These are phyloP conservation scores for Lepus americanus DNA, from an alignment of 2,113 vertebrate species.

Conservation along the genomic window DNA sequence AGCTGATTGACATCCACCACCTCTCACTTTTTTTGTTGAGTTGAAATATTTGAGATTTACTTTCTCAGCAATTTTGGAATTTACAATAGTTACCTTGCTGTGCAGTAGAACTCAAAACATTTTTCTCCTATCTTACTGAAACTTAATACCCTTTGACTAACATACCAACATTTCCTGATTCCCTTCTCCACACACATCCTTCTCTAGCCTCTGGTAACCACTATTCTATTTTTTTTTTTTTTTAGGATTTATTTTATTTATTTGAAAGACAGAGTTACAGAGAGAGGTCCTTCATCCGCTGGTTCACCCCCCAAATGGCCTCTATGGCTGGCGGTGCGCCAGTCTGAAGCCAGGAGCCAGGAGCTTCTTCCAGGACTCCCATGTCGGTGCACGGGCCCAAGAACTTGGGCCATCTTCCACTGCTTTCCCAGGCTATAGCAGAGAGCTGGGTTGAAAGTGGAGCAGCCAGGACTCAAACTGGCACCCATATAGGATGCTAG, in stretches of 20 bases:
- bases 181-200: neutral
- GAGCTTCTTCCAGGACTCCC: too few relatives aligned
- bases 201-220: neutral
- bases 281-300: too few relatives aligned
- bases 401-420: too few relatives aligned
- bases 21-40: neutral
- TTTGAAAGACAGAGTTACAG: neutral
- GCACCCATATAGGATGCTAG: too few relatives aligned
- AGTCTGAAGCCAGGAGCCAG: too few relatives aligned
- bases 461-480: too few relatives aligned
- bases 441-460: too few relatives aligned
- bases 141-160: too few relatives aligned
- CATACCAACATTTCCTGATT: neutral
- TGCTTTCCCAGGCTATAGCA: too few relatives aligned
- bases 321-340: too few relatives aligned
- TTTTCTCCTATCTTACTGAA: neutral
- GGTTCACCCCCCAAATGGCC: too few relatives aligned
- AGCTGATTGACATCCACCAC: neutral
- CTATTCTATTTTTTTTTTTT: neutral
- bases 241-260: neutral
- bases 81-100: neutral
- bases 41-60: neutral
- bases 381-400: too few relatives aligned
- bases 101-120: neutral
- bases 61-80: neutral